Evolutionary conservation across 2,113 vertebrate species (phyloP).

Genomic region (Cercopithecus mona): DNA sequence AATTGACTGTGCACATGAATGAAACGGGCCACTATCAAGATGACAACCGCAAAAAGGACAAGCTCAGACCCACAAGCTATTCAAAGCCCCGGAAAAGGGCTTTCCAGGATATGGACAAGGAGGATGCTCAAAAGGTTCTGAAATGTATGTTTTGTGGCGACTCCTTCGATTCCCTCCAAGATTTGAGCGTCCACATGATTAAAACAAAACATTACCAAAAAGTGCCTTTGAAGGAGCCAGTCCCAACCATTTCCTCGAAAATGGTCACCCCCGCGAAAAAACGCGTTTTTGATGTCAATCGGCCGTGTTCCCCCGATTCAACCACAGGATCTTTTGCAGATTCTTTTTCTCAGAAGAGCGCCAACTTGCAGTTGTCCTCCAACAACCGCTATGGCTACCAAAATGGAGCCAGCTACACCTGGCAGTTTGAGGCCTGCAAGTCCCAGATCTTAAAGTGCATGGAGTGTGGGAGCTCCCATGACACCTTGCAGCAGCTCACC

Average conservation of each 20-base stretch:
- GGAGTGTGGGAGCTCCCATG: conserved; percentile 98
- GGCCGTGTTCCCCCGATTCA: conserved; percentile 97
- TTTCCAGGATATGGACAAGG: conserved; percentile 97
- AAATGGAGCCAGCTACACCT: conserved; percentile 98
- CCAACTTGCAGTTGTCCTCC: conserved; percentile 86
- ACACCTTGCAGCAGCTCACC: conserved; percentile 97
- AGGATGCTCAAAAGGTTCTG: conserved; percentile 97
- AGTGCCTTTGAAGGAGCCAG: conserved; percentile 99
- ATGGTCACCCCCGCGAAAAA: conserved; percentile 95
- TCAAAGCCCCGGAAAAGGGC: conserved; percentile 95
- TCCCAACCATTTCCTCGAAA: conserved; percentile 95
- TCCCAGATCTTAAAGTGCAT: conserved; percentile 99
- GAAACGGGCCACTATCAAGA: conserved; percentile 98
- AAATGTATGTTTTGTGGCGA: conserved; percentile 99
- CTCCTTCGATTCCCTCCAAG: conserved; percentile 98
- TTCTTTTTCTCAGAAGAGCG: conserved; percentile 88
- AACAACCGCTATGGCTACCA: conserved; percentile 98
- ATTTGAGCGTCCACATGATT: conserved; percentile 99
- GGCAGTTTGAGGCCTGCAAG: conserved; percentile 99
- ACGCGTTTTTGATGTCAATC: conserved; percentile 93
- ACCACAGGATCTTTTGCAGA: conserved; percentile 93
- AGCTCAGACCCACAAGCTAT: conserved; percentile 91
- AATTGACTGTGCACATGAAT: conserved; percentile 97
- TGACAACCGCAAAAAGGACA: conserved; percentile 95
- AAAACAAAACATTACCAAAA: conserved; percentile 99